Evolutionary conservation across 2,888 invertebrate species (phyloP).

Genomic region (Autographa gamma): DNA sequence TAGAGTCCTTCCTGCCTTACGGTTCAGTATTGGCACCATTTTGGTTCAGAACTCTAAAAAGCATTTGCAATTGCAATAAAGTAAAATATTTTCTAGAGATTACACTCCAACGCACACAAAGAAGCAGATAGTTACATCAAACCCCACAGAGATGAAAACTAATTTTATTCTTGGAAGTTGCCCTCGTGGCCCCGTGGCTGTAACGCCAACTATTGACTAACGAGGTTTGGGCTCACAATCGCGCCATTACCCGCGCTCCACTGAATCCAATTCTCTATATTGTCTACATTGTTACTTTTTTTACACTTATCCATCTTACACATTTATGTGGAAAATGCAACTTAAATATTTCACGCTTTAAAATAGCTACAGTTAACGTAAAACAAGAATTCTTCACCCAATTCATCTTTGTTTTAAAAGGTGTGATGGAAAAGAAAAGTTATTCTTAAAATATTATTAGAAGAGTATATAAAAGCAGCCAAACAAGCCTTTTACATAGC

Average conservation of each 20-base stretch:
- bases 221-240: constrained; percentile 75
- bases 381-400: too few relatives aligned
- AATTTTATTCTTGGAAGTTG: constrained; percentile 3
- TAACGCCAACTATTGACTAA: constrained; percentile 66
- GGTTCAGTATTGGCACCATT: too few relatives aligned
- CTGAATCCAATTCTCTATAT: constrained; percentile 71
- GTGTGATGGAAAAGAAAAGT: too few relatives aligned
- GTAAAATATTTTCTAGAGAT: neutral
- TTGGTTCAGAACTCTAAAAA: neutral
- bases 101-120: neutral
- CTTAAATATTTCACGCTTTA: too few relatives aligned
- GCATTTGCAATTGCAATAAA: neutral
- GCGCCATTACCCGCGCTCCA: constrained; percentile 70
- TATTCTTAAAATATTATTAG: neutral
- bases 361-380: too few relatives aligned
- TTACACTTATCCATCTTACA: constrained; percentile 20
- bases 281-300: constrained; percentile 54
- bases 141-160: neutral
- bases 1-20: too few relatives aligned
- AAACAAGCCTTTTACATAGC: neutral
- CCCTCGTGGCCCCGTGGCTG: neutral
- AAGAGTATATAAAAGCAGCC: too few relatives aligned
- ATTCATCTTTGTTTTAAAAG: too few relatives aligned
- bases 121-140: neutral
- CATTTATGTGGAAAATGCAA: neutral